Evolutionary conservation across 2,113 vertebrate genomes (phyloP).

Genomic region (Seriola aureovittata): DNA sequence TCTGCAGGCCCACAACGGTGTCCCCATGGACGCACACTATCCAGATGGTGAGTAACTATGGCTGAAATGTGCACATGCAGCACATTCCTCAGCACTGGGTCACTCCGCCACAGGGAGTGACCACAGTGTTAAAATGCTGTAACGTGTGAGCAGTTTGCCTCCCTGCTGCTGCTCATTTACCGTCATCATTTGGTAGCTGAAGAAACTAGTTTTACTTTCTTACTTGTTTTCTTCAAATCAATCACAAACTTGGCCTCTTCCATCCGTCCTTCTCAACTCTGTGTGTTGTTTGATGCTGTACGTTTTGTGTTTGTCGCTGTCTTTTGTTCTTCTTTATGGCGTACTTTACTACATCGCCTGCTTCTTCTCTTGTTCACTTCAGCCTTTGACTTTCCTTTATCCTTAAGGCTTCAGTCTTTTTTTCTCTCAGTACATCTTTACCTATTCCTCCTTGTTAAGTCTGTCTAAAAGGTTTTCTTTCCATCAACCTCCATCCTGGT

Average conservation of each 20-base stretch:
- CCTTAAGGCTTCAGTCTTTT: neutral
- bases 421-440: neutral
- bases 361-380: neutral
- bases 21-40: conserved; percentile 66
- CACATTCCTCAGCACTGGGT: conserved; percentile 59
- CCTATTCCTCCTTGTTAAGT: neutral
- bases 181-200: neutral
- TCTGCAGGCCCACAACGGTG: conserved; percentile 77
- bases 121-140: conserved; percentile 4
- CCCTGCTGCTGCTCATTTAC: conserved; percentile 12
- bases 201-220: neutral
- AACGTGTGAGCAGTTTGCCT: conserved; percentile 8
- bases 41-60: conserved; percentile 77
- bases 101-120: conserved; percentile 26
- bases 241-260: neutral
- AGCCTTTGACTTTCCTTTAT: neutral
- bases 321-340: neutral
- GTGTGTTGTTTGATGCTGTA: neutral
- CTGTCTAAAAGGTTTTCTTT: neutral
- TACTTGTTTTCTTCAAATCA: neutral
- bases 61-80: conserved; percentile 62
- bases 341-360: neutral
- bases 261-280: neutral
- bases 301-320: neutral
- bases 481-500: neutral